A percentile compares a stretch with the other conserved stretches of the same genome.
Evolutionary conservation across 2,113 vertebrate genomes (phyloP).

Genomic region (Toxostoma redivivum): DNA sequence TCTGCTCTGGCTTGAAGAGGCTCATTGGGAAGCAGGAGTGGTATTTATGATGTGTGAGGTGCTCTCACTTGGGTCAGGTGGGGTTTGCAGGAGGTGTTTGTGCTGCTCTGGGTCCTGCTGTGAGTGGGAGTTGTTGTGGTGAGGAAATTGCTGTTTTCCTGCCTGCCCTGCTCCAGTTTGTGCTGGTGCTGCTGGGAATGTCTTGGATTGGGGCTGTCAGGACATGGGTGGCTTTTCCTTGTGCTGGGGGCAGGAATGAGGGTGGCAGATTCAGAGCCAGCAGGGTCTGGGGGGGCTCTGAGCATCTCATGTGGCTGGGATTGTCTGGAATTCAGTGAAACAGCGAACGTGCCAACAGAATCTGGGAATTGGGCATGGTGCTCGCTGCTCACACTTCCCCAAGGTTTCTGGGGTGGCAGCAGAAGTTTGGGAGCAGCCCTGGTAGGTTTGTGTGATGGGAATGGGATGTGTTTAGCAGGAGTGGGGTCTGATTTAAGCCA

Average conservation of each 20-base stretch:
- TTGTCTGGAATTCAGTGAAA: neutral
- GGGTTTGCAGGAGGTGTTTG: neutral
- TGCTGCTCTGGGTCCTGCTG: neutral
- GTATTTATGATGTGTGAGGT: neutral
- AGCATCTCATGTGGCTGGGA: neutral
- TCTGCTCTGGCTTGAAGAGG: neutral
- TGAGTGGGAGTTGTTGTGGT: neutral
- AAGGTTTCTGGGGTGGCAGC: fast-evolving
- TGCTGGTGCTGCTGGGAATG: neutral
- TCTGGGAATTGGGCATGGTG: fast-evolving
- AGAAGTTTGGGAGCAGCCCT: neutral
- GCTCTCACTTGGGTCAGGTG: neutral
- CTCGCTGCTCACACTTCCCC: neutral
- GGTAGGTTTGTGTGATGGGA: fast-evolving
- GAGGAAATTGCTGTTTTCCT: neutral
- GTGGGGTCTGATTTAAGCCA: neutral
- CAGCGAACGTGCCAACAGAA: neutral
- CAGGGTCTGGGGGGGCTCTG: neutral
- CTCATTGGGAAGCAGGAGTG: neutral
- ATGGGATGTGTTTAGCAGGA: neutral
- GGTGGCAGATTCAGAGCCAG: fast-evolving
- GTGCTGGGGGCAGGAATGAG: neutral
- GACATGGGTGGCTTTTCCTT: neutral
- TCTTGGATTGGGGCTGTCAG: neutral
- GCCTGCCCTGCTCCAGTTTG: neutral